These are phyloP conservation scores for Seladonia tumulorum DNA, from an alignment of 2,888 invertebrate species.

Conservation along the genomic window DNA sequence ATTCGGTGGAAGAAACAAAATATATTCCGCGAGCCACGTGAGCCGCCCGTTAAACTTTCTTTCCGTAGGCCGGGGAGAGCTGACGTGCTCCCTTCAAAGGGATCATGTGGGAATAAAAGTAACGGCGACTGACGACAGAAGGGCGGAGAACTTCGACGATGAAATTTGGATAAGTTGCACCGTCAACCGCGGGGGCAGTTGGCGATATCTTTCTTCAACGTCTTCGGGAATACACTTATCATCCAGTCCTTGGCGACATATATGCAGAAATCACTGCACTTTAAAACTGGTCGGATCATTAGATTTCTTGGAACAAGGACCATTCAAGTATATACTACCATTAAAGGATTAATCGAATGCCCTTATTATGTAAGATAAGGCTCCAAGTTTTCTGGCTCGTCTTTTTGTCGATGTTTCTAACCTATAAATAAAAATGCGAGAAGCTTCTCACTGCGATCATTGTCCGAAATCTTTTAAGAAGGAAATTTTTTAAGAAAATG, in stretches of 20 bases:
- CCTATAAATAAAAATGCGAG: too few relatives aligned
- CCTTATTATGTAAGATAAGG: too few relatives aligned
- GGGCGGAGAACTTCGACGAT: background rate
- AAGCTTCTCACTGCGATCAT: too few relatives aligned
- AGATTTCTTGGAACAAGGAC: too few relatives aligned
- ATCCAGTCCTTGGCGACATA: too few relatives aligned
- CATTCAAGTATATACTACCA: too few relatives aligned
- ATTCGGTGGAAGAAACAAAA: slow-evolving; percentile 43
- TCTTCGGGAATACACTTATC: slow-evolving; percentile 31
- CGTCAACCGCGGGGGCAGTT: background rate
- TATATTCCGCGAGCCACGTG: slow-evolving; percentile 52
- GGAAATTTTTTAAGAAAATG: too few relatives aligned
- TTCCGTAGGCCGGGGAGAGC: slow-evolving; percentile 63
- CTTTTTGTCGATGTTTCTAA: too few relatives aligned
- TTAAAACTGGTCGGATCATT: background rate
- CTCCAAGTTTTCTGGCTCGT: too few relatives aligned
- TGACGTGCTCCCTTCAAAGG: slow-evolving; percentile 67
- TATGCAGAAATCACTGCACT: background rate
- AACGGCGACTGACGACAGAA: background rate
- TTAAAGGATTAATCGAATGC: too few relatives aligned
- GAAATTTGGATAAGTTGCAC: slow-evolving; percentile 36
- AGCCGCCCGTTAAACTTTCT: slow-evolving; percentile 70
- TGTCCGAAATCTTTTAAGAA: too few relatives aligned
- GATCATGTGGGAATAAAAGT: slow-evolving; percentile 29
- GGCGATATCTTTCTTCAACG: background rate